Conservation (phyloP, 2,888 invertebrate species). For the Lysandra bellargus region DNA sequence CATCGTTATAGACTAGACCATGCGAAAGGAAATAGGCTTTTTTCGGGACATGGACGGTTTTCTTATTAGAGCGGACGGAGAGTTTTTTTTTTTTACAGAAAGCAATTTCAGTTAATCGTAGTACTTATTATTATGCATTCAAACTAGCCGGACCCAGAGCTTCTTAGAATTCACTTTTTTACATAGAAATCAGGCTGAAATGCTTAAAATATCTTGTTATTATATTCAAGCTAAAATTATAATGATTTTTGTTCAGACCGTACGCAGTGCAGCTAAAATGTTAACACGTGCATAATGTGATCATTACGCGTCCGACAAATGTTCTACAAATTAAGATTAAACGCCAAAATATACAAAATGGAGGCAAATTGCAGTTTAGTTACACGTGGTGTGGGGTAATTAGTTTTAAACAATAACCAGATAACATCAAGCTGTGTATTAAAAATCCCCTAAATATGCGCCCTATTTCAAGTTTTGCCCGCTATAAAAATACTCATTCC, state of each 20-base stretch:
- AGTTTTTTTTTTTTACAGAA: too few relatives aligned
- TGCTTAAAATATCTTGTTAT: neutral
- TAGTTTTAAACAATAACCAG: neutral
- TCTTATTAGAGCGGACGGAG: too few relatives aligned
- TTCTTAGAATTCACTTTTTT: neutral
- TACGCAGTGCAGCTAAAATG: constrained; percentile 42
- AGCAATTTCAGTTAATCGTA: too few relatives aligned
- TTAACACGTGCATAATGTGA: constrained; percentile 42
- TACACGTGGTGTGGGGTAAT: neutral
- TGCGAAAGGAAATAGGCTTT: too few relatives aligned
- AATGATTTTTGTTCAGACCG: neutral
- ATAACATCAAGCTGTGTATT: neutral
- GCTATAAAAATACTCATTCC: neutral
- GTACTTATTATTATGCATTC: too few relatives aligned
- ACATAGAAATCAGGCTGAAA: neutral
- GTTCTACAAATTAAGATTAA: constrained; percentile 40
- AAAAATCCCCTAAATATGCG: neutral
- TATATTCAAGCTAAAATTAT: neutral
- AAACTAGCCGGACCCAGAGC: too few relatives aligned
- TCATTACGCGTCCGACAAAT: constrained; percentile 35
- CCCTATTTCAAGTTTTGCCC: neutral
- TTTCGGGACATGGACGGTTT: too few relatives aligned
- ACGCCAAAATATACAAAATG: constrained; percentile 23
- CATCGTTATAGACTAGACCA: too few relatives aligned
- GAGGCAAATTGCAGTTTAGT: constrained; percentile 10